Conservation (phyloP, 2,797 vertebrate species). For the Peromyscus eremicus region DNA sequence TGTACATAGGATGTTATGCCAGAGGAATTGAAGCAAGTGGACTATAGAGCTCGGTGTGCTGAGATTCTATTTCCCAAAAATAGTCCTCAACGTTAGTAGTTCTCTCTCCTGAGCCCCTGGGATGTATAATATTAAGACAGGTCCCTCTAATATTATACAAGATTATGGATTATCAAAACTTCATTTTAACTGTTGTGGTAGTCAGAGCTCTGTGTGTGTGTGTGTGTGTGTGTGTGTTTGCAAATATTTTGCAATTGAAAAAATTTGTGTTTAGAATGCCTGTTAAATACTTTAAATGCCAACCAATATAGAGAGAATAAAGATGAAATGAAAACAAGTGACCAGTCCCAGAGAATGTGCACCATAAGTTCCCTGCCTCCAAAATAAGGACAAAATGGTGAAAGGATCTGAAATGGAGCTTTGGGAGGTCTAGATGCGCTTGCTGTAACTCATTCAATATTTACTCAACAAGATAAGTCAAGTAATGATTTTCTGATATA, state of each 20-base stretch:
- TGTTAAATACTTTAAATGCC: constrained; percentile 32
- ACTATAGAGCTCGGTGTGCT: no score
- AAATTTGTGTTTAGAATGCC: background rate
- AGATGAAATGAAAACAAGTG: background rate
- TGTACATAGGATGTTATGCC: no score
- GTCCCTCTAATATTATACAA: no score
- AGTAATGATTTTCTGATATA: constrained; percentile 69
- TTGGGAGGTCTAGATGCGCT: constrained; percentile 27
- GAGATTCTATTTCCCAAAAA: no score
- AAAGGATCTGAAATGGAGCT: constrained; percentile 13
- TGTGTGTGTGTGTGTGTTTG: background rate
- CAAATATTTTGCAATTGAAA: background rate
- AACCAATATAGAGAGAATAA: background rate
- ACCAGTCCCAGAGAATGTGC: background rate
- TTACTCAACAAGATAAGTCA: constrained; percentile 63
- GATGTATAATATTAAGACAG: no score
- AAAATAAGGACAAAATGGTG: constrained; percentile 32
- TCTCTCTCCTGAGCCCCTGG: no score
- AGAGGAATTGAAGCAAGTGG: no score
- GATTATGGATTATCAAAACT: background rate
- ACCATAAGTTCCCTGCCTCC: background rate
- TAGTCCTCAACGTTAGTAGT: no score
- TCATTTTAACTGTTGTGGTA: background rate
- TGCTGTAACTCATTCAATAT: constrained; percentile 52
- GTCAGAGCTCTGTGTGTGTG: background rate